Percentiles rank a stretch among this genome's conserved stretches.
These are phyloP conservation scores for Myotis daubentonii DNA, from an alignment of 2,797 vertebrate species.

Conservation along the genomic window DNA sequence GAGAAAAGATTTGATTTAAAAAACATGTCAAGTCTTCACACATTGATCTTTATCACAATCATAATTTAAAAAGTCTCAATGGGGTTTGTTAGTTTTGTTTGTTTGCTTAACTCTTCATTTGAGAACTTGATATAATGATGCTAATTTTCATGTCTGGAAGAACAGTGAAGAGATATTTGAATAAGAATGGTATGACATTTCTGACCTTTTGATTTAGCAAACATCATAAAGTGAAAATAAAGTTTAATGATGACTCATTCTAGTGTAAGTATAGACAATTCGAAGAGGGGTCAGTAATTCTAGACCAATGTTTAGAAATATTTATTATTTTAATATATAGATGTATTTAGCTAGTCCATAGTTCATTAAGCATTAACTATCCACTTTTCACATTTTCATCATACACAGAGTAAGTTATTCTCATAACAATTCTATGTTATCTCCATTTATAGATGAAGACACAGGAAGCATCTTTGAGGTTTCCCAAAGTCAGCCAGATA, in stretches of 20 bases:
- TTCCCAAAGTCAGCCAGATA: neutral
- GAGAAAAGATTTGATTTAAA: conserved; percentile 42
- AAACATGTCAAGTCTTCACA: neutral
- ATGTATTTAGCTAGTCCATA: neutral
- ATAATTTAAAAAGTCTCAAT: neutral
- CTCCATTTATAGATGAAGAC: neutral
- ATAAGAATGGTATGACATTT: neutral
- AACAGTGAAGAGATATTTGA: neutral
- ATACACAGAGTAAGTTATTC: neutral
- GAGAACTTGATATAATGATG: neutral
- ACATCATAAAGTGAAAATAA: neutral
- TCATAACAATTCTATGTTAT: accelerated
- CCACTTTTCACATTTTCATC: neutral
- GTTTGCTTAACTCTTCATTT: neutral
- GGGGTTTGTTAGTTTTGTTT: neutral
- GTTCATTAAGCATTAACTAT: neutral
- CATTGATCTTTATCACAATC: neutral
- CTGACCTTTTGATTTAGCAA: neutral
- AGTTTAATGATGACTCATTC: neutral
- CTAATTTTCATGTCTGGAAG: neutral
- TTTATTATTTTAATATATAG: neutral
- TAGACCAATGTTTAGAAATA: neutral
- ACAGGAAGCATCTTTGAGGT: neutral
- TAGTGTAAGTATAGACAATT: neutral
- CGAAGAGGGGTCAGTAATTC: neutral